Evolutionary conservation across 2,113 vertebrate genomes (phyloP).

Genomic region (Anseranas semipalmata): DNA sequence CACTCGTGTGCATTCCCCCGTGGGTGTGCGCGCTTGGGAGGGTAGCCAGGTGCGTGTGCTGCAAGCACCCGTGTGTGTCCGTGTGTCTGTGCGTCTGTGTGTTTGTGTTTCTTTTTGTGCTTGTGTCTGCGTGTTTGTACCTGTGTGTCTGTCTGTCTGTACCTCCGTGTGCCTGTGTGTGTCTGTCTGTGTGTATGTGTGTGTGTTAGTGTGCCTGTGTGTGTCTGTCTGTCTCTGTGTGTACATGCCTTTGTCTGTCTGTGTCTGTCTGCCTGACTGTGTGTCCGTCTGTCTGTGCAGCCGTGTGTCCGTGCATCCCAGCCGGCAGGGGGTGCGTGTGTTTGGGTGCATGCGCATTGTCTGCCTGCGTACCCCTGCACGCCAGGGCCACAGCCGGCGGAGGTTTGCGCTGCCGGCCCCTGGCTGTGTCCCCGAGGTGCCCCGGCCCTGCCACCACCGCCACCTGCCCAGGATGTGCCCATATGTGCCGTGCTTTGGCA

Average conservation of each 20-base stretch:
- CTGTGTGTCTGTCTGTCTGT: background rate
- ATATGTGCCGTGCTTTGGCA: too few relatives aligned
- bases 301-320: background rate
- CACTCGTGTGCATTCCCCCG: background rate
- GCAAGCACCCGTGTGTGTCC: background rate
- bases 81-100: too few relatives aligned
- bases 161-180: rapidly evolving
- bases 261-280: background rate
- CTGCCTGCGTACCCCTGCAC: rapidly evolving
- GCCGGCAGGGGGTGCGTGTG: background rate
- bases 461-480: too few relatives aligned
- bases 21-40: too few relatives aligned
- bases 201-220: background rate
- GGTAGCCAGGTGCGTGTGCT: background rate
- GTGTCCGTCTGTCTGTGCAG: background rate
- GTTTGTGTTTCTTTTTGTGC: too few relatives aligned
- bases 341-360: too few relatives aligned
- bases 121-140: too few relatives aligned
- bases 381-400: rapidly evolving
- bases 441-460: too few relatives aligned
- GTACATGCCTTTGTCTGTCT: background rate
- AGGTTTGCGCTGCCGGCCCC: background rate
- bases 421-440: background rate
- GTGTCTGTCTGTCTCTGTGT: background rate
- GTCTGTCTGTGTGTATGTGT: too few relatives aligned